A percentile compares a stretch with the other conserved stretches of the same genome.
Evolutionary conservation across 2,888 invertebrate species (phyloP).

Genomic region (Hemistola chrysoprasaria): DNA sequence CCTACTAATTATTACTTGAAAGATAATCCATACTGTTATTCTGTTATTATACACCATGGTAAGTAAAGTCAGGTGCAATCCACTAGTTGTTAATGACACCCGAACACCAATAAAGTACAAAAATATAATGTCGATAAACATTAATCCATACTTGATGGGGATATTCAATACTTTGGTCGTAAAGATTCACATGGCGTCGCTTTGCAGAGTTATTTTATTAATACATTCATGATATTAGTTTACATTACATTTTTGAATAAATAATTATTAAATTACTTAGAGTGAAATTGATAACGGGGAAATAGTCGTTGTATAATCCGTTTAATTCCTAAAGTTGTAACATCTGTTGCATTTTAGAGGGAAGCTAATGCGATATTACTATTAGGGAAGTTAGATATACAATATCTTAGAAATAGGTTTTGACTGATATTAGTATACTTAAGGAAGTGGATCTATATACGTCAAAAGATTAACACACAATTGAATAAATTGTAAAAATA

Average conservation of each 20-base stretch:
- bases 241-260: not conserved
- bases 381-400: too few relatives aligned
- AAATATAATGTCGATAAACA: slow-evolving; percentile 74
- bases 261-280: too few relatives aligned
- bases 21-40: slow-evolving; percentile 33
- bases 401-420: too few relatives aligned
- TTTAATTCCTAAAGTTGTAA: too few relatives aligned
- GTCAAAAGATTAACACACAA: too few relatives aligned
- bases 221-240: slow-evolving; percentile 2
- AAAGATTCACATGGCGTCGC: slow-evolving; percentile 48
- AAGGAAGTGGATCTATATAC: too few relatives aligned
- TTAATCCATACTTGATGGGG: slow-evolving; percentile 63
- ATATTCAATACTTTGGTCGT: slow-evolving; percentile 56
- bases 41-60: slow-evolving; percentile 19
- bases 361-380: too few relatives aligned
- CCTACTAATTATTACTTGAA: too few relatives aligned
- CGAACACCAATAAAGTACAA: slow-evolving; percentile 73
- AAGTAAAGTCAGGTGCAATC: slow-evolving; percentile 55
- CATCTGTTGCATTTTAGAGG: too few relatives aligned
- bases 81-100: slow-evolving; percentile 74
- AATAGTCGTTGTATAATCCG: not conserved
- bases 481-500: too few relatives aligned
- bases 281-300: too few relatives aligned
- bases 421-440: too few relatives aligned
- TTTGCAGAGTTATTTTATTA: slow-evolving; percentile 6